These are phyloP conservation scores for Polydrusus tereticollis DNA, from an alignment of 2,888 invertebrate genomes.

Conservation along the genomic window DNA sequence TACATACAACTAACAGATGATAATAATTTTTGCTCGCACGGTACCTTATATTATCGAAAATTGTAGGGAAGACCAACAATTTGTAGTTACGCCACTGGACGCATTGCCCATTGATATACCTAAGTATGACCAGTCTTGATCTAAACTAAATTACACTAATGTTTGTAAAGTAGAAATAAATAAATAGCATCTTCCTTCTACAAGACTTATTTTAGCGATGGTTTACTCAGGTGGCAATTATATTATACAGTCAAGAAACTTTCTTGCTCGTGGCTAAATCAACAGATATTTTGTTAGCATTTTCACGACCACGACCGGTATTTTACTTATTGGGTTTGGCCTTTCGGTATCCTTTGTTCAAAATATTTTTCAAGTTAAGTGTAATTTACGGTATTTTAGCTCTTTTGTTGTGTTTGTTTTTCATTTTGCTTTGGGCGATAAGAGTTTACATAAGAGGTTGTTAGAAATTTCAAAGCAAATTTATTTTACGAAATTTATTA, in stretches of 20 bases:
- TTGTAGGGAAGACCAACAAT: no score
- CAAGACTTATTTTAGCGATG: slow-evolving; percentile 15
- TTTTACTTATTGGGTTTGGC: slow-evolving; percentile 29
- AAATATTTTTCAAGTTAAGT: slow-evolving; percentile 6
- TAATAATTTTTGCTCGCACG: no score
- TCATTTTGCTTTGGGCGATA: background rate
- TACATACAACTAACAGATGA: no score
- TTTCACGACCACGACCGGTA: slow-evolving; percentile 12
- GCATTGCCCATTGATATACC: no score
- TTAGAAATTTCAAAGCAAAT: background rate
- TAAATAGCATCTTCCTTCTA: background rate
- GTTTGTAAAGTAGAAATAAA: background rate
- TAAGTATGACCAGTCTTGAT: no score
- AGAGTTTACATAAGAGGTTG: background rate
- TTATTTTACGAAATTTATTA: background rate
- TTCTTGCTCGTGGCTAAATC: slow-evolving; percentile 20
- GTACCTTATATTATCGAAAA: no score
- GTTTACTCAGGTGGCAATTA: slow-evolving; percentile 28
- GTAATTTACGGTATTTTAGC: slow-evolving; percentile 13
- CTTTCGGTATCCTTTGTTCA: slow-evolving; percentile 16
- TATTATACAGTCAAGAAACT: background rate
- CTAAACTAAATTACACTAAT: no score
- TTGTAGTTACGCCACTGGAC: no score
- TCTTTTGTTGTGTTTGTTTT: slow-evolving; percentile 13
- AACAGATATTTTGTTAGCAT: slow-evolving; percentile 19